These are phyloP conservation scores for Andrena dorsata DNA, from an alignment of 2,888 invertebrate genomes.

Conservation along the genomic window DNA sequence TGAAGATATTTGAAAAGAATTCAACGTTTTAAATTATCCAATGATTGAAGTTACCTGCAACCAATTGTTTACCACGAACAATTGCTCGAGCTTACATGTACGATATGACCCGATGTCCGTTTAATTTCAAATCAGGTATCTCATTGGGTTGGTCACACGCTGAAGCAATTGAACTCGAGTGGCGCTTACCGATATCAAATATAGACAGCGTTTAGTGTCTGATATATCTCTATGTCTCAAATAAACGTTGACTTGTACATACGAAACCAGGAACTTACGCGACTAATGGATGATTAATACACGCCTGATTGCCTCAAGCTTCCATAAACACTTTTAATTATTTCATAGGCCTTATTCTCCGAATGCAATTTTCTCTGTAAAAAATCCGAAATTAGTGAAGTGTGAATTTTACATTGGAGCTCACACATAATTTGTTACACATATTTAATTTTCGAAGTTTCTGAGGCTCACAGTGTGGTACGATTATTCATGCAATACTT, in stretches of 20 bases:
- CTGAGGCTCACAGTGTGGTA: neutral
- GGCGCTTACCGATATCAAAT: constrained; percentile 57
- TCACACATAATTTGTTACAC: neutral
- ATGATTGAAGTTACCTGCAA: constrained; percentile 13
- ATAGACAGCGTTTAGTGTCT: constrained; percentile 50
- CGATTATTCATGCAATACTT: no score
- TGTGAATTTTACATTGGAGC: neutral
- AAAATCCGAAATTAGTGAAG: neutral
- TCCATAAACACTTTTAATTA: neutral
- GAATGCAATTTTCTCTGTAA: neutral
- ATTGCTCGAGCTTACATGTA: constrained; percentile 23
- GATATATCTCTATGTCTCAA: constrained; percentile 37
- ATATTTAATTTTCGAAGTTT: neutral
- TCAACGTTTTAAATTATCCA: neutral
- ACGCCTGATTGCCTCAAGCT: neutral
- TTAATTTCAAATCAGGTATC: constrained; percentile 30
- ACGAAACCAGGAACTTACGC: constrained; percentile 1
- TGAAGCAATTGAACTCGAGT: constrained; percentile 64
- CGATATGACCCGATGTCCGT: constrained; percentile 12
- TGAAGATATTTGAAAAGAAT: neutral
- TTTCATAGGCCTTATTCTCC: neutral
- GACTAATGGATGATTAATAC: neutral
- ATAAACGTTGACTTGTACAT: constrained; percentile 24
- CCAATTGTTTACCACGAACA: constrained; percentile 31
- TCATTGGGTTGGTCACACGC: constrained; percentile 38